phyloP scores from a whole-genome alignment of 2,113 vertebrate genomes.

The Illadopsis cleaveri region DNA sequence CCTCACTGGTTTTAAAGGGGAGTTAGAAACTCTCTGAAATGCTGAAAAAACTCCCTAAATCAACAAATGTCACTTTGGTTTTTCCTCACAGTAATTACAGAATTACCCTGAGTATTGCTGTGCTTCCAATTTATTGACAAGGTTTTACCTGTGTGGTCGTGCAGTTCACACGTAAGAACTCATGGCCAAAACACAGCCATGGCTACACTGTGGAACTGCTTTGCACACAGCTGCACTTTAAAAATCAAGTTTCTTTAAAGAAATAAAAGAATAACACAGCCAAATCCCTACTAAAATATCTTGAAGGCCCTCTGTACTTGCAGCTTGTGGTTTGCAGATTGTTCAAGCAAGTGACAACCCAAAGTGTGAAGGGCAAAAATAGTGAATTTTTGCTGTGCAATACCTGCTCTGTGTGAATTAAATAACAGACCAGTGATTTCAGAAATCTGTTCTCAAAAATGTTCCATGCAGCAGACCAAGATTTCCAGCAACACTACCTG shows the following conservation, averaged over 20 bases:
- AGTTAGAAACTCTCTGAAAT: neutral
- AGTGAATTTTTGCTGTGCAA: neutral
- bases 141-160: neutral
- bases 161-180: neutral
- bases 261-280: neutral
- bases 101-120: neutral
- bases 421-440: conserved; percentile 20
- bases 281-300: neutral
- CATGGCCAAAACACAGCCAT: neutral
- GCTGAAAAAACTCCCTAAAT: neutral
- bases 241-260: neutral
- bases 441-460: neutral
- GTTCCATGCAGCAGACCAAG: neutral
- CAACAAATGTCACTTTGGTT: neutral
- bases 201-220: neutral
- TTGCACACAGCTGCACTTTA: neutral
- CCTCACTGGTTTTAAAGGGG: neutral
- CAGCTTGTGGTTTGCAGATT: neutral
- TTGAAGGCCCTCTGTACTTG: neutral
- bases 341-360: neutral
- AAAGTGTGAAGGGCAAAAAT: neutral
- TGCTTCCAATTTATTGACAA: neutral
- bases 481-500: neutral
- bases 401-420: conserved; percentile 1
- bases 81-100: neutral